Conservation (phyloP, 2,888 invertebrate genomes). For the Hybos culiciformis region DNA sequence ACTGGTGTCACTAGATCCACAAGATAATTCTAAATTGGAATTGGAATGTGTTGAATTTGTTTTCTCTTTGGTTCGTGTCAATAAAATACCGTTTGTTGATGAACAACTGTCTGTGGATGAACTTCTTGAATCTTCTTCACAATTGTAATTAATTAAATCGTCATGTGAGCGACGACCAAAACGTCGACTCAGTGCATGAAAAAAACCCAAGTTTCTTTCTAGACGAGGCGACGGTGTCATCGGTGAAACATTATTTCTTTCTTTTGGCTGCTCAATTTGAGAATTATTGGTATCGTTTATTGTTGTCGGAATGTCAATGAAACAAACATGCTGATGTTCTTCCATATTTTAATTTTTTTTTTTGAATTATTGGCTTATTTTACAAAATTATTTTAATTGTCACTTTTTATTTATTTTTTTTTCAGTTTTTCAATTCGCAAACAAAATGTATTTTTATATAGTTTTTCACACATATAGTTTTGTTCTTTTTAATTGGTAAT, state of each 20-base stretch:
- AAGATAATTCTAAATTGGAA: constrained; percentile 25
- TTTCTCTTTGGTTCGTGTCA: neutral
- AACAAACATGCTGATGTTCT: constrained; percentile 18
- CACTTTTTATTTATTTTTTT: constrained; percentile 9
- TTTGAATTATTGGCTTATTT: constrained; percentile 10
- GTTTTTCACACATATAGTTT: too few relatives aligned
- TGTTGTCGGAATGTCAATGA: constrained; percentile 19
- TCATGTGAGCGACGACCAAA: constrained; percentile 43
- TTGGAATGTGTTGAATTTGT: constrained; percentile 9
- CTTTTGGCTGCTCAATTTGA: constrained; percentile 6
- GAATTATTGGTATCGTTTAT: constrained; percentile 8
- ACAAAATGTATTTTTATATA: constrained; percentile 10
- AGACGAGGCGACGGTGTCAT: constrained; percentile 41
- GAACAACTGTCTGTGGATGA: constrained; percentile 36
- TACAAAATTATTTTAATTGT: constrained; percentile 13
- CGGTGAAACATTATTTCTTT: constrained; percentile 33
- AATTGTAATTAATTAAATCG: constrained; percentile 35
- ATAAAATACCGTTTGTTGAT: constrained; percentile 15
- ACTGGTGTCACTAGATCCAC: constrained; percentile 45
- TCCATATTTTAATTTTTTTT: constrained; percentile 28
- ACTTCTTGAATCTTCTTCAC: constrained; percentile 36
- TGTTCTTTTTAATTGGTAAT: too few relatives aligned
- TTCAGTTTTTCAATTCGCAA: constrained; percentile 6
- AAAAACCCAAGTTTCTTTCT: constrained; percentile 48
- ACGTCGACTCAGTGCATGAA: constrained; percentile 50